Conservation (phyloP, 2,797 vertebrate genomes). For the Lateolabrax maculatus region DNA sequence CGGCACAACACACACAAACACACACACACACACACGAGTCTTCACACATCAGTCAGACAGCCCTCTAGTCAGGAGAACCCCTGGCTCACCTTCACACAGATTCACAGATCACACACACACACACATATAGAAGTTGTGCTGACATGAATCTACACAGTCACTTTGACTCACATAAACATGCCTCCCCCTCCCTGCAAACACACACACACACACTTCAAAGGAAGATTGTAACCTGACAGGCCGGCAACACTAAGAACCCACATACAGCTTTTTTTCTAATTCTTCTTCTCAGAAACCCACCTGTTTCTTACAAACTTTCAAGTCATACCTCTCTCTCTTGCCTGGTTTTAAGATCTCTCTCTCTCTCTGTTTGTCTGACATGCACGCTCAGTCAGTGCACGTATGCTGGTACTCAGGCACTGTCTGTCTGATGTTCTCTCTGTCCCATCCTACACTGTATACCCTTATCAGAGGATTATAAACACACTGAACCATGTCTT, state of each 20-base stretch:
- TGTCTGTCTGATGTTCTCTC: conserved; percentile 66
- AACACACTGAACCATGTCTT: conserved; percentile 45
- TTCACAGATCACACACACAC: conserved; percentile 73
- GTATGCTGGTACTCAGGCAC: conserved; percentile 78
- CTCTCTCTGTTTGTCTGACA: conserved; percentile 36
- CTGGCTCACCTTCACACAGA: conserved; percentile 89
- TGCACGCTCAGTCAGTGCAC: conserved; percentile 33
- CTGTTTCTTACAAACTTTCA: conserved; percentile 74
- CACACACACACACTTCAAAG: conserved; percentile 80
- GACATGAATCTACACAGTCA: conserved; percentile 79
- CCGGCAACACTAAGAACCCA: conserved; percentile 74
- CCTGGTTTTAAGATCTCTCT: conserved; percentile 38
- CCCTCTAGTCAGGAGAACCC: conserved; percentile 87
- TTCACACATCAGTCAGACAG: conserved; percentile 83
- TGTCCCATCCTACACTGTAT: conserved; percentile 62
- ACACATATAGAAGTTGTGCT: conserved; percentile 67
- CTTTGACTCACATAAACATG: conserved; percentile 82
- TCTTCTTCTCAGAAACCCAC: conserved; percentile 68
- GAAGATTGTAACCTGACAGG: conserved; percentile 74
- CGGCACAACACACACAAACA: conserved; percentile 49
- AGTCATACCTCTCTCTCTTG: conserved; percentile 38
- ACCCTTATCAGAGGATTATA: conserved; percentile 72
- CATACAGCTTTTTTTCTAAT: conserved; percentile 61
- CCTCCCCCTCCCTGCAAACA: conserved; percentile 69
- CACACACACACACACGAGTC: conserved; percentile 50